These are phyloP conservation scores for Uria lomvia DNA, from an alignment of 2,113 vertebrate genomes.

Conservation along the genomic window DNA sequence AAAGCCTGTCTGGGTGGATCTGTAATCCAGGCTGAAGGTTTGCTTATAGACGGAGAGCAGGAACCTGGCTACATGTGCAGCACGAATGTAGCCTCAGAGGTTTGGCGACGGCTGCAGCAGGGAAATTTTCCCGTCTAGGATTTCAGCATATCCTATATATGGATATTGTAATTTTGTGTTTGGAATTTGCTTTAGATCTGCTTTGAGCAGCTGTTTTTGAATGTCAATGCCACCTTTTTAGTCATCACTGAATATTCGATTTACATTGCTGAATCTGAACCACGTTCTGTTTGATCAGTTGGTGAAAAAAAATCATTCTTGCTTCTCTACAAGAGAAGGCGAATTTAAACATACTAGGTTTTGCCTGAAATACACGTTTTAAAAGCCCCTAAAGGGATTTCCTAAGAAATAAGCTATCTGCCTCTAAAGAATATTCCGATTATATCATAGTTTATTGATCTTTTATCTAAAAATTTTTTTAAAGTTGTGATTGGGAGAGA, in stretches of 20 bases:
- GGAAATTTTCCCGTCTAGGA: not conserved
- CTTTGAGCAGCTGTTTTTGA: not conserved
- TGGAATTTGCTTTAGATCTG: not conserved
- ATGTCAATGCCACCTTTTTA: not conserved
- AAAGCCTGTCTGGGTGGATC: not conserved
- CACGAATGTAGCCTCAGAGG: not conserved
- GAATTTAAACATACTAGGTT: not conserved
- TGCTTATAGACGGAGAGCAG: not conserved
- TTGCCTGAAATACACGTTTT: not conserved
- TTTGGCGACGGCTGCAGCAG: not conserved
- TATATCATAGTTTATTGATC: not conserved
- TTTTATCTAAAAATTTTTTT: not conserved
- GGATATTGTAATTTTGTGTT: not conserved
- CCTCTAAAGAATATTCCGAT: not conserved
- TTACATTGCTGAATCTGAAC: not conserved
- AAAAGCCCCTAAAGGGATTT: not conserved
- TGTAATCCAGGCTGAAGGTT: not conserved
- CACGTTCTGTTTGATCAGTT: not conserved
- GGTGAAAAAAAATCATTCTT: not conserved
- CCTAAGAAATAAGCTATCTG: not conserved
- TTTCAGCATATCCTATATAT: not conserved
- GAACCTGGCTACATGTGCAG: not conserved
- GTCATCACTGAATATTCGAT: not conserved
- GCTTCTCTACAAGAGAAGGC: not conserved
- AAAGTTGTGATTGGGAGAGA: not conserved